Evolutionary conservation across 2,113 vertebrate genomes (phyloP).

Genomic region (Amblyopsis rosae): DNA sequence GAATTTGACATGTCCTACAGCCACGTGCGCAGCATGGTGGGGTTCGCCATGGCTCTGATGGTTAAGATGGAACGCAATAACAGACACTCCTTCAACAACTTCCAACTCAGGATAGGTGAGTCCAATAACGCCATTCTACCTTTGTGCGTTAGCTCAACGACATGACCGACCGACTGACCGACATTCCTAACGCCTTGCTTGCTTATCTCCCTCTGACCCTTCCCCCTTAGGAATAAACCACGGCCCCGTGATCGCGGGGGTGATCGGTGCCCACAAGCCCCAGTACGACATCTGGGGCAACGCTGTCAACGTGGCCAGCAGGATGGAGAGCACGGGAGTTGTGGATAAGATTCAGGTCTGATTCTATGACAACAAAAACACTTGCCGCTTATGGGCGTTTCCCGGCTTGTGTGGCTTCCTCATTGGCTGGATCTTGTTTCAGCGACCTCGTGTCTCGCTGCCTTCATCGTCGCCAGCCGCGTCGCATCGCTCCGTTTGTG

Average conservation of each 20-base stretch:
- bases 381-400: no score
- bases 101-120: constrained; percentile 87
- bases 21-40: constrained; percentile 85
- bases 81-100: constrained; percentile 88
- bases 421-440: no score
- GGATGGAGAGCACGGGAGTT: constrained; percentile 91
- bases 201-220: background rate
- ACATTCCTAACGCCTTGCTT: no score
- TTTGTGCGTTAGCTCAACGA: no score
- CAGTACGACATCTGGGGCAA: constrained; percentile 96
- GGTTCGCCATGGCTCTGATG: constrained; percentile 85
- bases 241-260: constrained; percentile 88
- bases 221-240: constrained; percentile 83
- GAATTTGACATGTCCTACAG: constrained; percentile 75
- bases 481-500: no score
- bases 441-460: no score
- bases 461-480: no score
- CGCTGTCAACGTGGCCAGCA: constrained; percentile 89
- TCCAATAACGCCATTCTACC: background rate
- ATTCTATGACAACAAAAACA: no score
- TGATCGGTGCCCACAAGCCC: constrained; percentile 90
- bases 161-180: background rate
- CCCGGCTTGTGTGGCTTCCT: no score
- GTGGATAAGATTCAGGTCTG: constrained; percentile 87
- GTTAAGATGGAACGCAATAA: constrained; percentile 84